A percentile compares a stretch with the other conserved stretches of the same genome.
Evolutionary conservation across 2,113 vertebrate genomes (phyloP).

Genomic region (Anoura caudifer): DNA sequence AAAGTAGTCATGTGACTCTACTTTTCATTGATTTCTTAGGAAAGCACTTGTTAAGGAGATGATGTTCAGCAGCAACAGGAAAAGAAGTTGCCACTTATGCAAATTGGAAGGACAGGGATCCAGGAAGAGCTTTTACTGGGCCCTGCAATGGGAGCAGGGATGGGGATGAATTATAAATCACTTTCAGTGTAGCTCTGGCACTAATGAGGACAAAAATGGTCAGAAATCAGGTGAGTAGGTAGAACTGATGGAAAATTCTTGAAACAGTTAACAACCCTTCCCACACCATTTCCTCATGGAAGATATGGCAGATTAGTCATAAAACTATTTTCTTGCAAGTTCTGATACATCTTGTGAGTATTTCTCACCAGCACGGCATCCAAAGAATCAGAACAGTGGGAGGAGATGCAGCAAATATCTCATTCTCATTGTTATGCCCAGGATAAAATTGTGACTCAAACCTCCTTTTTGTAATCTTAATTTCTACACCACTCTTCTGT

Average conservation of each 20-base stretch:
- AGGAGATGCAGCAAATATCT: neutral
- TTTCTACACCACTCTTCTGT: neutral
- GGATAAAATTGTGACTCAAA: neutral
- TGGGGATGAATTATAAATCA: neutral
- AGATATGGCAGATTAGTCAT: neutral
- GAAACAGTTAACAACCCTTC: neutral
- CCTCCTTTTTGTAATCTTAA: neutral
- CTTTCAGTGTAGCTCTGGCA: neutral
- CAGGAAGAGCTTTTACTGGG: neutral
- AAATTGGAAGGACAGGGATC: neutral
- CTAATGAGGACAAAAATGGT: neutral
- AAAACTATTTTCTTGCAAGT: neutral
- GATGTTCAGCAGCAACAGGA: neutral
- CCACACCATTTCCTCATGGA: neutral
- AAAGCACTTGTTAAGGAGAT: neutral
- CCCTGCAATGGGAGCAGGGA: neutral
- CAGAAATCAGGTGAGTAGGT: neutral
- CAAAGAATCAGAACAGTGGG: neutral
- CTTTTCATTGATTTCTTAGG: neutral
- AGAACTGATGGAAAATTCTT: neutral
- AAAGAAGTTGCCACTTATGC: neutral
- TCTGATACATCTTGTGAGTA: neutral
- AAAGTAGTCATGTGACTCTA: neutral
- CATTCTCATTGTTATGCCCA: neutral
- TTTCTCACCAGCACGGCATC: neutral